Percentiles rank a stretch among this genome's conserved stretches.
Conservation (phyloP, 2,888 invertebrate species). For the Cantharis rufa region DNA sequence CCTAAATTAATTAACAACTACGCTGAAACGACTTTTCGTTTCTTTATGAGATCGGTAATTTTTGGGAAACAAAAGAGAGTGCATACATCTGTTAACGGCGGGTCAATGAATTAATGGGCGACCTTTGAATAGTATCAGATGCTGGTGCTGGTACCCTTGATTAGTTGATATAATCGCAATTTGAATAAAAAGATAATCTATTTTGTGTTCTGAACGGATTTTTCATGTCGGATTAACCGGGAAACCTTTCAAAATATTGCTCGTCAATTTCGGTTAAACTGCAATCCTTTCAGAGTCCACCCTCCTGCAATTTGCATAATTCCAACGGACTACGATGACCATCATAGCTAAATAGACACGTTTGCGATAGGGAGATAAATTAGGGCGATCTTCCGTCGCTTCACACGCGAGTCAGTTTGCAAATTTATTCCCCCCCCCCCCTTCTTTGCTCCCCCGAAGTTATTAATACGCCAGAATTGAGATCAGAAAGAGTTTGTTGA, state of each 20-base stretch:
- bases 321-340: neutral
- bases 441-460: neutral
- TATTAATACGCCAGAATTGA: neutral
- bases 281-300: neutral
- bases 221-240: neutral
- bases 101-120: neutral
- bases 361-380: neutral
- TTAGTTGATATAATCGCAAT: neutral
- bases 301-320: neutral
- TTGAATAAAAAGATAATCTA: neutral
- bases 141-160: neutral
- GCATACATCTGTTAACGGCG: neutral
- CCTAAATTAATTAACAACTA: slow-evolving; percentile 2
- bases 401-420: neutral
- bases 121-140: neutral
- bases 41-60: neutral
- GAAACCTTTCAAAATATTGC: neutral
- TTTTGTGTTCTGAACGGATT: neutral
- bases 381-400: neutral
- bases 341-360: neutral
- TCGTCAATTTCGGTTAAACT: neutral
- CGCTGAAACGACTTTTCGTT: neutral
- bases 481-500: neutral
- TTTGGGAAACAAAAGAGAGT: neutral
- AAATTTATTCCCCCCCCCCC: neutral